Evolutionary conservation across 1,140 invertebrate species (phyloP).

Genomic region (Calephelis nemesis): DNA sequence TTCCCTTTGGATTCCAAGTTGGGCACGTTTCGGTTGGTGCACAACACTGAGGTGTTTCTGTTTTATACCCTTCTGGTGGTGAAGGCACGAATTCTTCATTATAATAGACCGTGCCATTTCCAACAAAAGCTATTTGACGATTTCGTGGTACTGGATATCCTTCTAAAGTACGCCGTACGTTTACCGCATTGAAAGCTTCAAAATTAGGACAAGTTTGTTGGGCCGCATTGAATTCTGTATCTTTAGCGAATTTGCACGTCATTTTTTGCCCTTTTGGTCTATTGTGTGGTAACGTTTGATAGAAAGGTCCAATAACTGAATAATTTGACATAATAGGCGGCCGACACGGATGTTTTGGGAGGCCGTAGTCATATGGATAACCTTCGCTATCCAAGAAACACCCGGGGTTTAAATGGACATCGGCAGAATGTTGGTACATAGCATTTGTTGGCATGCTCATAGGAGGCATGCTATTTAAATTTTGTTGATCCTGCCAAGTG

Average conservation of each 20-base stretch:
- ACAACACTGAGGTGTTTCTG: slow-evolving; percentile 69
- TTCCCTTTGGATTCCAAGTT: slow-evolving; percentile 68
- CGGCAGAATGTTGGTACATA: slow-evolving; percentile 82
- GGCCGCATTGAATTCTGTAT: slow-evolving; percentile 67
- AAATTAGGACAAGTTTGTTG: slow-evolving; percentile 59
- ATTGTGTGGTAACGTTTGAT: slow-evolving; percentile 86
- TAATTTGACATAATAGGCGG: slow-evolving; percentile 78
- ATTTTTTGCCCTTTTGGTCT: slow-evolving; percentile 81
- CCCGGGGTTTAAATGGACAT: slow-evolving; percentile 84
- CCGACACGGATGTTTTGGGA: slow-evolving; percentile 83
- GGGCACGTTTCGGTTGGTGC: slow-evolving; percentile 52
- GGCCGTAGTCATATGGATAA: slow-evolving; percentile 89
- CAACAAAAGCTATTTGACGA: slow-evolving; percentile 67
- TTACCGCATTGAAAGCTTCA: slow-evolving; percentile 75
- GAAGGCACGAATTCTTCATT: slow-evolving; percentile 84
- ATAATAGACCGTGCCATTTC: slow-evolving; percentile 71
- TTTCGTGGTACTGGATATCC: slow-evolving; percentile 84
- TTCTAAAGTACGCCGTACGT: slow-evolving; percentile 88
- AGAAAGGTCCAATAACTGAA: slow-evolving; percentile 79
- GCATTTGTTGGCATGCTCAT: slow-evolving; percentile 76
- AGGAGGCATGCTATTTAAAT: slow-evolving; percentile 48
- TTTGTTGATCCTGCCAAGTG: slow-evolving; percentile 75
- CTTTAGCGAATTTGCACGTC: slow-evolving; percentile 80
- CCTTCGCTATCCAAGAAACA: slow-evolving; percentile 87
- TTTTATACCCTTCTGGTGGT: slow-evolving; percentile 84